Evolutionary conservation across 2,888 invertebrate species (phyloP).

Genomic region (Nephrotoma guestfalica): DNA sequence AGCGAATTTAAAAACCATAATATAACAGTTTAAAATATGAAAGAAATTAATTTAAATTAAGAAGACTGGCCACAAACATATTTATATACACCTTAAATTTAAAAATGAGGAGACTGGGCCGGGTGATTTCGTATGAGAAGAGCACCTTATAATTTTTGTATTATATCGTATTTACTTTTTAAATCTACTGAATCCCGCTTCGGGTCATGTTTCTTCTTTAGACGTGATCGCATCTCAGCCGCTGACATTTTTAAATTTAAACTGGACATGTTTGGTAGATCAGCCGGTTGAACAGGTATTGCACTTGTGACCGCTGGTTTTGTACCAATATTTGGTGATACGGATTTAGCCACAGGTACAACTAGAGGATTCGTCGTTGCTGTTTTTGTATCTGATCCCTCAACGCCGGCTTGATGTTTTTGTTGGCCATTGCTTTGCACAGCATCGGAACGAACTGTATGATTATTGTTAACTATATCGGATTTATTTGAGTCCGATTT

Average conservation of each 20-base stretch:
- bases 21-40: neutral
- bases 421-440: slow-evolving; percentile 8
- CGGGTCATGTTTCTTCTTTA: slow-evolving; percentile 75
- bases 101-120: too few relatives aligned
- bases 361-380: neutral
- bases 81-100: too few relatives aligned
- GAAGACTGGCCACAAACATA: neutral
- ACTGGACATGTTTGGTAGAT: neutral
- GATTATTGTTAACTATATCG: slow-evolving; percentile 17
- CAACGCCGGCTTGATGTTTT: neutral
- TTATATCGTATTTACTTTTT: slow-evolving; percentile 85
- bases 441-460: neutral
- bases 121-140: too few relatives aligned
- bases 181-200: slow-evolving; percentile 82
- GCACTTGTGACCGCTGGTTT: neutral
- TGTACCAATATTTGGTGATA: neutral
- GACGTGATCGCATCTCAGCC: slow-evolving; percentile 64
- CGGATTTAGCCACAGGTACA: neutral
- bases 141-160: slow-evolving; percentile 62
- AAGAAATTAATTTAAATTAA: neutral
- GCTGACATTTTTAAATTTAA: slow-evolving; percentile 81
- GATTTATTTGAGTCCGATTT: slow-evolving; percentile 13
- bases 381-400: neutral
- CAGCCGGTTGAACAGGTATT: neutral
- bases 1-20: neutral